Conservation (phyloP, 2,888 invertebrate species). For the Habrosyne pyritoides region DNA sequence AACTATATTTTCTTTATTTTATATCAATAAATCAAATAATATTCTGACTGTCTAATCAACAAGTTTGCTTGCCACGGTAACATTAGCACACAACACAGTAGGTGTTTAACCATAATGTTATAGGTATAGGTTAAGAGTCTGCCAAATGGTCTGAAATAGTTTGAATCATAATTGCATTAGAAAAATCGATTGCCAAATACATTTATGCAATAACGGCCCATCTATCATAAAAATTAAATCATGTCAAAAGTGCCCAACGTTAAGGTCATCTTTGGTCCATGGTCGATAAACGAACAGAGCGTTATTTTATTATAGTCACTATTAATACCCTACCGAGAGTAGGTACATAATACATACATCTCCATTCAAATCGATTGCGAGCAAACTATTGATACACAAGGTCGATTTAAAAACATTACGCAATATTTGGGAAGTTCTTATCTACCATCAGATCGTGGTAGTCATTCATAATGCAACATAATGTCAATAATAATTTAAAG, state of each 20-base stretch:
- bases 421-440: constrained; percentile 62
- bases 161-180: background rate
- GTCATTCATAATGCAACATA: constrained; percentile 63
- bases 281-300: constrained; percentile 23
- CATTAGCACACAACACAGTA: too few species aligned
- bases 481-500: constrained; percentile 52
- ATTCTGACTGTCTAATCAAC: too few species aligned
- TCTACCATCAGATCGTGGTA: constrained; percentile 56
- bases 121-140: too few species aligned
- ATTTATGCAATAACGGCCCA: constrained; percentile 19
- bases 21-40: too few species aligned
- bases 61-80: too few species aligned
- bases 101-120: too few species aligned
- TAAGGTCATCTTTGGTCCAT: constrained; percentile 32
- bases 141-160: too few species aligned
- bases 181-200: constrained; percentile 15
- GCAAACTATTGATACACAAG: constrained; percentile 51
- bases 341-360: constrained; percentile 26
- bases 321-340: background rate
- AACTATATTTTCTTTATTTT: too few species aligned
- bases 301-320: background rate
- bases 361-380: constrained; percentile 40
- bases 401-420: constrained; percentile 45
- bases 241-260: constrained; percentile 23
- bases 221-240: constrained; percentile 21